phyloP scores from a whole-genome alignment of 1,140 invertebrate genomes.

The Piezodorus guildinii region DNA sequence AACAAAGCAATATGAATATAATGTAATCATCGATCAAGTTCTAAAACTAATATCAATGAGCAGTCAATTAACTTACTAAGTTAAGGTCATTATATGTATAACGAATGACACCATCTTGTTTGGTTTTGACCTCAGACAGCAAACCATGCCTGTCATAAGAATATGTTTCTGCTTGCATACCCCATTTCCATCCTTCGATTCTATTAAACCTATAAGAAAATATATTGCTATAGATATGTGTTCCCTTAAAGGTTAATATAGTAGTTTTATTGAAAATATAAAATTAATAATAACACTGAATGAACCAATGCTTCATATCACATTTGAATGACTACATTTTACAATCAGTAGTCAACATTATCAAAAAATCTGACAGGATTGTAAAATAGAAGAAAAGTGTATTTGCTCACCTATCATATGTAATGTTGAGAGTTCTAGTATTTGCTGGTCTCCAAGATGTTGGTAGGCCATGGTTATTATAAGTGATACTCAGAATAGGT shows the following conservation, averaged over 20 bases:
- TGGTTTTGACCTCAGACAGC: constrained; percentile 66
- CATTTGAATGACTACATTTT: too few relatives aligned
- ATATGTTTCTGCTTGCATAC: constrained; percentile 69
- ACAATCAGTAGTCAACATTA: too few relatives aligned
- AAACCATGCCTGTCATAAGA: constrained; percentile 77
- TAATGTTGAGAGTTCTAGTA: constrained; percentile 68
- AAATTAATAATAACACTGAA: too few relatives aligned
- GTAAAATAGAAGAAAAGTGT: too few relatives aligned
- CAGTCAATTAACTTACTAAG: constrained; percentile 37
- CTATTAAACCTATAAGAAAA: constrained; percentile 56
- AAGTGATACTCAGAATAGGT: constrained; percentile 72
- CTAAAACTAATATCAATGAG: not conserved
- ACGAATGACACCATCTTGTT: constrained; percentile 62
- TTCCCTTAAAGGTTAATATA: too few relatives aligned
- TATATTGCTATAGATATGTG: not conserved
- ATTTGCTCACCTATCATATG: constrained; percentile 57
- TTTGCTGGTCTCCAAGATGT: constrained; percentile 61
- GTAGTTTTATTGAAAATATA: too few relatives aligned
- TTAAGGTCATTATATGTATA: constrained; percentile 76
- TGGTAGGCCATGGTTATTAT: constrained; percentile 75
- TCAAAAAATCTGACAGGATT: too few relatives aligned
- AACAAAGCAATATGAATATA: not conserved
- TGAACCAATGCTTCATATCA: constrained; percentile 5
- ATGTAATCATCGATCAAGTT: not conserved
- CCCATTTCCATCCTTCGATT: constrained; percentile 86